Evolutionary conservation across 2,113 vertebrate species (phyloP).

Genomic region (Daboia siamensis): DNA sequence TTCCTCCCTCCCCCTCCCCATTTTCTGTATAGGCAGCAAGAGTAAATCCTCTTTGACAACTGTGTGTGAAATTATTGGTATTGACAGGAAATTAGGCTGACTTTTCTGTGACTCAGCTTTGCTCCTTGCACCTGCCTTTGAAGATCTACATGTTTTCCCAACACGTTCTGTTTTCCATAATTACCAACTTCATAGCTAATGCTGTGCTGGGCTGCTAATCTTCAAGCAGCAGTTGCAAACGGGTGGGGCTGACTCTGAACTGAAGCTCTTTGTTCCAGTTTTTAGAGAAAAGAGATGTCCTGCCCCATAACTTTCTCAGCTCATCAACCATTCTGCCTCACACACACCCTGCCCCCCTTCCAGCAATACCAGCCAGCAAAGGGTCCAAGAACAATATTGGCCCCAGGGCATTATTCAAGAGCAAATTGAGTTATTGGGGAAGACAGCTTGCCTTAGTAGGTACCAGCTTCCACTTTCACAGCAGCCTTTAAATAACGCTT

Average conservation of each 20-base stretch:
- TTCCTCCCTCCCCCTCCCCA: conserved; percentile 30
- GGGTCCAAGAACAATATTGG: neutral
- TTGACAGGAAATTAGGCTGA: conserved; percentile 4
- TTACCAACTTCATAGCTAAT: conserved; percentile 18
- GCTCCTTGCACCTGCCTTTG: neutral
- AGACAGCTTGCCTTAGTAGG: neutral
- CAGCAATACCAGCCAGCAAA: neutral
- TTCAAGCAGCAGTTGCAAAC: neutral
- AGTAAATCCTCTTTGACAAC: conserved; percentile 9
- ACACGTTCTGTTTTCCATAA: conserved; percentile 7
- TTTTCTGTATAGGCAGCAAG: conserved; percentile 23
- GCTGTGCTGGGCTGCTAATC: neutral
- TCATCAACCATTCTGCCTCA: neutral
- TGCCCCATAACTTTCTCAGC: neutral
- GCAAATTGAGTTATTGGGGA: neutral
- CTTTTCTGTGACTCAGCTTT: conserved; percentile 37
- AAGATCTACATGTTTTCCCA: conserved; percentile 31
- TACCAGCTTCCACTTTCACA: neutral
- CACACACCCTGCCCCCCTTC: too few relatives aligned
- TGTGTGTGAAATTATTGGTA: conserved; percentile 12
- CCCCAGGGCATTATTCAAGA: neutral
- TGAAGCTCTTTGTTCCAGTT: neutral
- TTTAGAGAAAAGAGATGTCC: neutral
- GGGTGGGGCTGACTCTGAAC: neutral
- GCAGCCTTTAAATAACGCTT: neutral